Conservation (phyloP, 2,888 invertebrate genomes). For the Zhengitettix transpicula region DNA sequence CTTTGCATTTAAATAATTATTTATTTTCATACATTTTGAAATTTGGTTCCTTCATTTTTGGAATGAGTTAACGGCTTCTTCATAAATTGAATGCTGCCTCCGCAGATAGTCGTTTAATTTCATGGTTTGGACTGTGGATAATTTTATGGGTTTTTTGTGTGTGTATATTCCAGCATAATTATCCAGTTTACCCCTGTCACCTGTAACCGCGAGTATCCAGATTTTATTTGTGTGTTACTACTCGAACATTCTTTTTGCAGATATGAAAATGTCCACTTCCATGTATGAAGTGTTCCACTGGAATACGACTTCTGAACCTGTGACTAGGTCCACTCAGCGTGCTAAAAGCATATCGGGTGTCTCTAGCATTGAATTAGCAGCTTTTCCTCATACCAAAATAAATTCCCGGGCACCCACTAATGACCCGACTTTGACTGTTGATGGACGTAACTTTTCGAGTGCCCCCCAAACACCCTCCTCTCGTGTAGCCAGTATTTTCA, state of each 20-base stretch:
- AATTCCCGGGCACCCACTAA: constrained; percentile 5
- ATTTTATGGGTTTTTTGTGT: no score
- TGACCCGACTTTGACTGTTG: constrained; percentile 7
- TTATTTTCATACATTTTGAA: no score
- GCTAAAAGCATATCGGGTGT: constrained; percentile 5
- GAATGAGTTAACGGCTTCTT: no score
- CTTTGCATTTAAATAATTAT: no score
- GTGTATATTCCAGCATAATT: no score
- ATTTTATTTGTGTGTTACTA: no score
- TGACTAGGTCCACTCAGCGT: constrained; percentile 24
- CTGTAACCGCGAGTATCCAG: no score
- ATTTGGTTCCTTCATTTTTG: no score
- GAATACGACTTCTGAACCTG: constrained; percentile 30
- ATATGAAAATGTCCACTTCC: constrained; percentile 48
- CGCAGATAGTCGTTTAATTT: no score
- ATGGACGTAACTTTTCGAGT: constrained; percentile 7
- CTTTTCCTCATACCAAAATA: constrained; percentile 3
- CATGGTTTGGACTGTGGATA: no score
- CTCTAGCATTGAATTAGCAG: constrained; percentile 1
- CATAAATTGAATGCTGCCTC: no score
- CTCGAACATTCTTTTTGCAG: constrained; percentile 26
- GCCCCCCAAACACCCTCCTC: constrained; percentile 16
- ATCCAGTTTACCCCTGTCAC: no score
- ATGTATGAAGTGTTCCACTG: constrained; percentile 60
- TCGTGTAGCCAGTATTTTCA: constrained; percentile 14